Evolutionary conservation across 2,797 vertebrate genomes (phyloP).

Genomic region (Melanotaenia nigrans): DNA sequence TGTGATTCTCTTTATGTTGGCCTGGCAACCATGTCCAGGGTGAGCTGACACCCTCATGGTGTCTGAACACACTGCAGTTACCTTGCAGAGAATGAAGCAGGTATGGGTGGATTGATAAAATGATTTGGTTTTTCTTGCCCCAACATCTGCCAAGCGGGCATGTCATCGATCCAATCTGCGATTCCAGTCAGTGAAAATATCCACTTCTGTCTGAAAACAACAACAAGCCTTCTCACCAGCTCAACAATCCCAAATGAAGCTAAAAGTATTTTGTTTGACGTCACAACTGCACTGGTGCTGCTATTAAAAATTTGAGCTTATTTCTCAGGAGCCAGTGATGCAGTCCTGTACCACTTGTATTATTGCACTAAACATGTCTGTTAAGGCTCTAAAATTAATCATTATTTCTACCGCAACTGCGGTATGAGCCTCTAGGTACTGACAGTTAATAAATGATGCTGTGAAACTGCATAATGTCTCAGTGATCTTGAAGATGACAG

Average conservation of each 20-base stretch:
- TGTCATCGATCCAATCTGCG: neutral
- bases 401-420: neutral
- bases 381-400: neutral
- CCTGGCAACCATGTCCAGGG: neutral
- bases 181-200: neutral
- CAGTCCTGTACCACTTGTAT: neutral
- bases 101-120: neutral
- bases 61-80: neutral
- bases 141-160: neutral
- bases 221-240: no score
- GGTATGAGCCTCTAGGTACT: no score
- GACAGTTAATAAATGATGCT: no score
- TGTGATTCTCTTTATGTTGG: neutral
- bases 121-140: neutral
- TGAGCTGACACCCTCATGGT: neutral
- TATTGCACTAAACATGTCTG: neutral
- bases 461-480: no score
- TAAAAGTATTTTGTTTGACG: no score
- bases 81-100: neutral
- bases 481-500: no score
- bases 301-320: no score
- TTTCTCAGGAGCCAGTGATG: no score
- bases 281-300: no score
- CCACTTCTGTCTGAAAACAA: neutral
- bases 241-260: no score